Percentiles rank a stretch among this genome's conserved stretches.
Evolutionary conservation across 2,888 invertebrate species (phyloP).

Genomic region (Capitulum mitella): DNA sequence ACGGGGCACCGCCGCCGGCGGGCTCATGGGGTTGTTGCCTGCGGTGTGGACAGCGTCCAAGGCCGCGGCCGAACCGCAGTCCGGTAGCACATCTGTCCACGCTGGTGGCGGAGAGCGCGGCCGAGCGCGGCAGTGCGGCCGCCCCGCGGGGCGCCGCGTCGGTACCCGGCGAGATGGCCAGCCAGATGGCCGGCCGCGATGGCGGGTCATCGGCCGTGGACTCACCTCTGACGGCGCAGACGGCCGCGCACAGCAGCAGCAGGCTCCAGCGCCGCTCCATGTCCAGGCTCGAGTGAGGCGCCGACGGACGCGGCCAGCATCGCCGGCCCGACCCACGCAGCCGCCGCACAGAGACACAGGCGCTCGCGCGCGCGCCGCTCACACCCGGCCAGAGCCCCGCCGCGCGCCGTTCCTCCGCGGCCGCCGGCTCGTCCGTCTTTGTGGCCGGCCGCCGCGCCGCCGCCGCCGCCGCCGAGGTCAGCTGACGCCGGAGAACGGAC

Average conservation of each 20-base stretch:
- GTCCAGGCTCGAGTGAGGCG: background rate
- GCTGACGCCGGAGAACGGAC: conserved; percentile 5
- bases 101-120: too few species aligned
- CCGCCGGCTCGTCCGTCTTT: background rate
- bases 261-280: background rate
- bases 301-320: background rate
- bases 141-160: too few species aligned
- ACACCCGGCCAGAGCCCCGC: too few species aligned
- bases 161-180: too few species aligned
- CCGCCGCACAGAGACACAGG: too few species aligned
- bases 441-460: background rate
- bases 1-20: too few species aligned
- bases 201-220: background rate
- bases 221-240: background rate
- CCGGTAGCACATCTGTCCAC: too few species aligned
- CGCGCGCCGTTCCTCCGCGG: background rate
- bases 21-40: too few species aligned
- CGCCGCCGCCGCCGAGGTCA: conserved; percentile 15
- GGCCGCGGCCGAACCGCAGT: too few species aligned
- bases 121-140: too few species aligned
- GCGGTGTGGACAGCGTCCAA: too few species aligned
- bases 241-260: background rate
- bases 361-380: background rate
- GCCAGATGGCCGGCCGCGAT: conserved; percentile 25
- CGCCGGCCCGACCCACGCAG: background rate